Percentiles rank a stretch among this genome's conserved stretches.
phyloP scores from a whole-genome alignment of 2,797 vertebrate species.

The Brotula barbata region DNA sequence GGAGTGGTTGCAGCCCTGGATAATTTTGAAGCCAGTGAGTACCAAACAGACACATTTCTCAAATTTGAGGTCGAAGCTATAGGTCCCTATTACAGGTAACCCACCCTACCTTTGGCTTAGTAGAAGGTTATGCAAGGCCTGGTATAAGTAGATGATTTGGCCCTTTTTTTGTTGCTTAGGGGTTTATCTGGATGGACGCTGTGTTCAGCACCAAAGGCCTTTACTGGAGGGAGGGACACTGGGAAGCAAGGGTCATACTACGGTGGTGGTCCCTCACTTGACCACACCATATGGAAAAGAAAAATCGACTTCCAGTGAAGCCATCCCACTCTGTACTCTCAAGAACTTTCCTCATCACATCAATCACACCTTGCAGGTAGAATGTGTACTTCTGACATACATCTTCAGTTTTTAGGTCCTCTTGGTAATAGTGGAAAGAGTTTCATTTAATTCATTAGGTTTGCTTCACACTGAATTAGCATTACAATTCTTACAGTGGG shows the following conservation, averaged over 20 bases:
- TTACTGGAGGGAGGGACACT: conserved; percentile 86
- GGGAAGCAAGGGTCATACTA: conserved; percentile 78
- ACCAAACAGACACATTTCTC: background rate
- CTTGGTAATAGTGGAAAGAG: background rate
- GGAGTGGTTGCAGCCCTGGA: conserved; percentile 86
- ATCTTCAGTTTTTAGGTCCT: background rate
- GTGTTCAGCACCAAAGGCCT: conserved; percentile 77
- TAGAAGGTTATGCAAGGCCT: no score
- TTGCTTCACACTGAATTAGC: conserved; percentile 1
- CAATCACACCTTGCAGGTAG: conserved; percentile 89
- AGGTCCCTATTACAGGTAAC: background rate
- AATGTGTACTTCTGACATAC: background rate
- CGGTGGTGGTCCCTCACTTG: conserved; percentile 81
- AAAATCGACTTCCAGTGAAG: background rate
- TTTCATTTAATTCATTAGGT: background rate
- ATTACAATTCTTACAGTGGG: conserved; percentile 82
- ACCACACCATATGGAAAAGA: conserved; percentile 73
- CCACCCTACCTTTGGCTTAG: no score
- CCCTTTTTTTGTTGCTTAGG: conserved; percentile 69
- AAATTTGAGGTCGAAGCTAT: background rate
- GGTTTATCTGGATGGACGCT: conserved; percentile 81
- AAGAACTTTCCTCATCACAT: conserved; percentile 84
- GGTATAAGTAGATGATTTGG: background rate
- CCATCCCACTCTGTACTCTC: conserved; percentile 85
- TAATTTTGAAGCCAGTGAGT: conserved; percentile 86